Evolutionary conservation across 1,140 invertebrate species (phyloP).

Genomic region (Pantala flavescens): DNA sequence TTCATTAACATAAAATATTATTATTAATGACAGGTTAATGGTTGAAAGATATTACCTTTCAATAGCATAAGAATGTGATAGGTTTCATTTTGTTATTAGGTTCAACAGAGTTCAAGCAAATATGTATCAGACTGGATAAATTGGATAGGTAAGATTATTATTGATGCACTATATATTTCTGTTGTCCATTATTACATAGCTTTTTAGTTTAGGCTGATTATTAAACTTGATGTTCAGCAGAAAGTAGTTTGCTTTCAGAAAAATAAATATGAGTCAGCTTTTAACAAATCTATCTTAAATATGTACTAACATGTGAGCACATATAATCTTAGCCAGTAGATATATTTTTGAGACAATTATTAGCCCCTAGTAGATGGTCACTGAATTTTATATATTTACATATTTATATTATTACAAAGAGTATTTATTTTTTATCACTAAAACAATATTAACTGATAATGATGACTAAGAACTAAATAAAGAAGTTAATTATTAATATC

Average conservation of each 20-base stretch:
- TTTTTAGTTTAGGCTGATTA: not conserved
- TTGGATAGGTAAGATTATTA: slow-evolving; percentile 7
- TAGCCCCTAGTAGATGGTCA: too few relatives aligned
- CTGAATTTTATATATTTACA: too few relatives aligned
- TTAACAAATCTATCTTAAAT: not conserved
- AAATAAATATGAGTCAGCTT: not conserved
- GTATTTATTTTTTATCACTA: too few relatives aligned
- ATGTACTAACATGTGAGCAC: not conserved
- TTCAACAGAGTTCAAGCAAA: not conserved
- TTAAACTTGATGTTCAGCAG: not conserved
- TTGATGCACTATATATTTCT: not conserved
- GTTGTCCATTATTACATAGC: not conserved
- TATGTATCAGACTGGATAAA: not conserved
- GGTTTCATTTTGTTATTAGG: slow-evolving; percentile 6
- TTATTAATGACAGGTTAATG: not conserved
- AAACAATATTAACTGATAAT: too few relatives aligned
- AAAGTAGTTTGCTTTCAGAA: not conserved
- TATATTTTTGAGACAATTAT: too few relatives aligned
- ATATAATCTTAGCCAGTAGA: too few relatives aligned
- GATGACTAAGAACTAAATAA: too few relatives aligned
- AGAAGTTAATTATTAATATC: too few relatives aligned
- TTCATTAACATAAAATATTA: not conserved
- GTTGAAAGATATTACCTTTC: not conserved
- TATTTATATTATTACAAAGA: too few relatives aligned
- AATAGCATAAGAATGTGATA: slow-evolving; percentile 7